Conservation (phyloP, 2,888 invertebrate genomes). For the Diplolepis rosae region DNA sequence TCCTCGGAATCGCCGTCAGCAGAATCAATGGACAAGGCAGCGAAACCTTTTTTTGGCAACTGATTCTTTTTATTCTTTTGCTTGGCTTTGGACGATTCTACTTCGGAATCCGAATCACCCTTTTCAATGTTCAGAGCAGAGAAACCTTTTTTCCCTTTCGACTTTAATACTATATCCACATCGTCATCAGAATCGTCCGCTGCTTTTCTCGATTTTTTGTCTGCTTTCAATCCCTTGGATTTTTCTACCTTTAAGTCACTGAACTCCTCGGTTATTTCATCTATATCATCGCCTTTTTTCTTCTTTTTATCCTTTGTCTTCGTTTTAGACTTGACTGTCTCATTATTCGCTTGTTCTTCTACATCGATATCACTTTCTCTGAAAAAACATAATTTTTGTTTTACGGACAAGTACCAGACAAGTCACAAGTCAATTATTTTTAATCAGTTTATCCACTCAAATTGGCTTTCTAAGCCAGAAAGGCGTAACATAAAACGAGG, state of each 20-base stretch:
- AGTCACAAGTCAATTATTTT: neutral
- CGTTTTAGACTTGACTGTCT: constrained; percentile 72
- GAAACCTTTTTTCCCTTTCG: constrained; percentile 31
- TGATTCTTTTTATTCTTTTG: constrained; percentile 56
- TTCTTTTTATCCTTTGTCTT: constrained; percentile 74
- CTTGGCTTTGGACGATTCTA: constrained; percentile 49
- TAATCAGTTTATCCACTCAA: no score
- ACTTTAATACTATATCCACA: neutral
- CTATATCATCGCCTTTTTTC: constrained; percentile 66
- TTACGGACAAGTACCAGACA: neutral
- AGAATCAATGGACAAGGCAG: constrained; percentile 50
- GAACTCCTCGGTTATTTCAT: constrained; percentile 75
- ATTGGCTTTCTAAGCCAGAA: no score
- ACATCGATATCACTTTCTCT: constrained; percentile 81
- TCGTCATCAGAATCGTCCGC: constrained; percentile 55
- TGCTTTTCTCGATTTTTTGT: constrained; percentile 74
- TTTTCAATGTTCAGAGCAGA: constrained; percentile 29
- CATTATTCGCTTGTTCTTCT: constrained; percentile 72
- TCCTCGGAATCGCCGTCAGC: constrained; percentile 52
- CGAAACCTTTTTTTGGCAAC: constrained; percentile 56
- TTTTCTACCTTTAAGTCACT: constrained; percentile 78
- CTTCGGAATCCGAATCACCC: constrained; percentile 51
- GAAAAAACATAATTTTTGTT: constrained; percentile 51
- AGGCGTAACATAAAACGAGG: no score
- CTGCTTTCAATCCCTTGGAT: constrained; percentile 59